Percentiles rank a stretch among this genome's conserved stretches.
phyloP scores from a whole-genome alignment of 2,888 invertebrate genomes.

The Lasioglossum vierecki region DNA sequence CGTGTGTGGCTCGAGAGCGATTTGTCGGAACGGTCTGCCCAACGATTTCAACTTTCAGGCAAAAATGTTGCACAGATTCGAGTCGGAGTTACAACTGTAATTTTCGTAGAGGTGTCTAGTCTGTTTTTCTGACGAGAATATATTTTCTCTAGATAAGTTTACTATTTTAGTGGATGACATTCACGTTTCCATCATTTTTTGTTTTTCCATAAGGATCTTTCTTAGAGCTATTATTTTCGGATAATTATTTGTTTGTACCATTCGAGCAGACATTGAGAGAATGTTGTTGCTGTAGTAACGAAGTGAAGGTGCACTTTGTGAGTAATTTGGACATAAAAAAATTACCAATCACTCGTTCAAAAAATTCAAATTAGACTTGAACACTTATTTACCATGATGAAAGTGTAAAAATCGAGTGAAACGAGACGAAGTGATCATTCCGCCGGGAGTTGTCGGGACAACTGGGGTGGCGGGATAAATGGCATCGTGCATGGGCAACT shows the following conservation, averaged over 20 bases:
- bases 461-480: background rate
- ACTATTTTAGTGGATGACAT: background rate
- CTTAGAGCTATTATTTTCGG: no score
- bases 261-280: no score
- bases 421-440: background rate
- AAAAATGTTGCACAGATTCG: background rate
- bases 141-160: background rate
- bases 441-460: background rate
- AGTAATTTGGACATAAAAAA: no score
- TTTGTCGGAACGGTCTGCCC: background rate
- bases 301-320: no score
- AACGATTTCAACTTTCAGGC: background rate
- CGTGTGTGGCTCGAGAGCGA: background rate
- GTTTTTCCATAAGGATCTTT: background rate
- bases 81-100: background rate
- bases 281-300: no score
- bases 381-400: no score
- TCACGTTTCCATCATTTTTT: background rate
- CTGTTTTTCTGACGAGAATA: background rate
- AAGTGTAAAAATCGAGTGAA: background rate
- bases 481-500: background rate
- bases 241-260: no score
- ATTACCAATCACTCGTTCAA: no score
- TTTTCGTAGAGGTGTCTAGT: background rate
- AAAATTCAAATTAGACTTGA: no score